Evolutionary conservation across 2,888 invertebrate species (phyloP), one percentile per base, ranked within the genome.

Genomic region (Lasioglossum pauxillum): DNA sequence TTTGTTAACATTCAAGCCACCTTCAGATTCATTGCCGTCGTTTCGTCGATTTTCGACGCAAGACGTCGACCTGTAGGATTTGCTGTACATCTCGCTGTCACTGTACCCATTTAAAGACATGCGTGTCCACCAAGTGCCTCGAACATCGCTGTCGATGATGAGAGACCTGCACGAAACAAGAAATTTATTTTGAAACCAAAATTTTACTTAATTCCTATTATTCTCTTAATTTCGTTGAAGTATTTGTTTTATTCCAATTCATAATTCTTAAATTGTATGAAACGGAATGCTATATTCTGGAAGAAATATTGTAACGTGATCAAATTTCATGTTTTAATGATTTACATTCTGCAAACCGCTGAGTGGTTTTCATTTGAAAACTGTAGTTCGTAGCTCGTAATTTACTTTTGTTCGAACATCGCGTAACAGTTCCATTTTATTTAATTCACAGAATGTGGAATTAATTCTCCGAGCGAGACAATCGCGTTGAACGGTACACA

Each of bases 71-170:
- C 76, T 79, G 27, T 81, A 80, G 35, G 57, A 38, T 72, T 77
- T 75, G 16, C 64, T 80, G 73, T 80, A 89, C 64, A 90, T 84
- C 35, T 85, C 85, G 23, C 88, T 89, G 78, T 89, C 90, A 60
- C 90, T 90, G 75, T 78, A 80, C 10, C 88, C 77, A 38, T 83
- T 79, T n/a, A 72, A 78, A 35, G 81, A 86, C 14, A 88, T 80
- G n/a, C 74, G 79, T 38, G 76, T 74, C 71, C 79, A 81, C 86
- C 87, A 87, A 35, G 78, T 31, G 71, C 71, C 77, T 14, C 23
- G 80, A 71, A 23, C 69, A 1, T 86, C 79, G 12, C 41, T 75
- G 8, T 73, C 78, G 14, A 75, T 16, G 27, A 78, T 27, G 12
- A 64, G 14, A 0, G 89, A 88, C 19, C 89, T 89, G 72, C 57